Conservation (phyloP, 2,113 vertebrate species). For the Ophthalmolycus amberensis region DNA sequence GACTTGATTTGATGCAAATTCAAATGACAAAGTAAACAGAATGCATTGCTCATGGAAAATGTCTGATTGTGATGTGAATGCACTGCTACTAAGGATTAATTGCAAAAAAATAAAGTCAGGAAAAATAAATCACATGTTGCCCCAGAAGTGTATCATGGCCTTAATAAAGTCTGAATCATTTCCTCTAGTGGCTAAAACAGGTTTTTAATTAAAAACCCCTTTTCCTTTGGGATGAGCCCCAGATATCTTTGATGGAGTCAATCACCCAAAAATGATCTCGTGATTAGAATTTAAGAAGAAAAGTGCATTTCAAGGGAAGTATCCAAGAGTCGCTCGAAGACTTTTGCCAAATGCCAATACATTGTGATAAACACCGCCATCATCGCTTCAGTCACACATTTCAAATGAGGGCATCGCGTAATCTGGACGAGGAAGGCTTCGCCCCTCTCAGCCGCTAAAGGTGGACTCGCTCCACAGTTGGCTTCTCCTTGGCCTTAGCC, state of each 20-base stretch:
- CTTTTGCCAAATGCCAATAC: constrained; percentile 1
- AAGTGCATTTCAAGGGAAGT: constrained; percentile 23
- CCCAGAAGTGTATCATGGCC: constrained; percentile 59
- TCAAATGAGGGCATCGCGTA: neutral
- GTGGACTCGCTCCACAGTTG: neutral
- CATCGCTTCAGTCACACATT: constrained; percentile 4
- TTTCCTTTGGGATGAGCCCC: constrained; percentile 69
- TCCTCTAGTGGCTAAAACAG: constrained; percentile 66
- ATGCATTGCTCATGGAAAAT: neutral
- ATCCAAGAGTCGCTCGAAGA: neutral
- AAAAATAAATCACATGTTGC: neutral
- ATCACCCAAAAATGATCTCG: constrained; percentile 66
- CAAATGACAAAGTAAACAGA: neutral
- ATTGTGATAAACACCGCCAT: neutral
- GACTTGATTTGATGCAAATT: neutral
- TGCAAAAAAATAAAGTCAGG: neutral
- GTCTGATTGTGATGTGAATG: neutral
- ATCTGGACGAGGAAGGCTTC: neutral
- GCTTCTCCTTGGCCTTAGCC: constrained; percentile 36
- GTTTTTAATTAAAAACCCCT: constrained; percentile 72
- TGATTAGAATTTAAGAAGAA: constrained; percentile 53
- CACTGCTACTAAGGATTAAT: neutral
- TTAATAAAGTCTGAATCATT: constrained; percentile 66
- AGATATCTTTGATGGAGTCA: constrained; percentile 71
- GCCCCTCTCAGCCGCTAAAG: neutral